Evolutionary conservation across 2,797 vertebrate genomes (phyloP).

Genomic region (Emydoidea blandingii): DNA sequence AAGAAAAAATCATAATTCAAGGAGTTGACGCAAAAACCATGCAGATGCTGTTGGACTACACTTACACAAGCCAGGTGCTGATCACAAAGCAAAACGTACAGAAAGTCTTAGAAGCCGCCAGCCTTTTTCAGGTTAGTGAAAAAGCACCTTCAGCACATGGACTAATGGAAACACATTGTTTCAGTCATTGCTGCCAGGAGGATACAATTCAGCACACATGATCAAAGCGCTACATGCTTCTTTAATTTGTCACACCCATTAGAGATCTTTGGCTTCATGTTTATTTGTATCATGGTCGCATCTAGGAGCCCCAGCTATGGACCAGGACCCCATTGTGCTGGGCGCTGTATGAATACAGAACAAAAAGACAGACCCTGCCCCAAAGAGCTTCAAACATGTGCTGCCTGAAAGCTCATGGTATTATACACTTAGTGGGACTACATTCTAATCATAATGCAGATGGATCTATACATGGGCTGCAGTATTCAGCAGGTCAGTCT

Average conservation of each 20-base stretch:
- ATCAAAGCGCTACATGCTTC: background rate
- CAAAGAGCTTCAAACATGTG: background rate
- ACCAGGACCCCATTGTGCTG: background rate
- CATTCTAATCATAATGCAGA: background rate
- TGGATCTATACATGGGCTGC: background rate
- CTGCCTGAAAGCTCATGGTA: background rate
- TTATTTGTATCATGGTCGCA: background rate
- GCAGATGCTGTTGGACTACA: slow-evolving; percentile 92
- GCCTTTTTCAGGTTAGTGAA: slow-evolving; percentile 93
- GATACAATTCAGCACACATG: background rate
- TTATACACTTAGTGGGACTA: background rate
- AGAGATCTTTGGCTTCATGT: background rate
- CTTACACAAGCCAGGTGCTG: slow-evolving; percentile 93
- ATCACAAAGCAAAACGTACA: slow-evolving; percentile 96
- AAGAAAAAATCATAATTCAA: slow-evolving; percentile 92
- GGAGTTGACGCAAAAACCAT: slow-evolving; percentile 93
- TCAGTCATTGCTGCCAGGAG: background rate
- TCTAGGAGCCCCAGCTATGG: fast-evolving
- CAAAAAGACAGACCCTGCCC: background rate
- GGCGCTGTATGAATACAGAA: background rate
- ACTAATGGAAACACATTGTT: background rate
- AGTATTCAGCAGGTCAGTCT: fast-evolving
- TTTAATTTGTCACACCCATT: background rate
- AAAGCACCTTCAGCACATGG: background rate
- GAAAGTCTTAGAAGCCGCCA: slow-evolving; percentile 92